Evolutionary conservation across 2,888 invertebrate species (phyloP).

Genomic region (Metacarcinus magister): DNA sequence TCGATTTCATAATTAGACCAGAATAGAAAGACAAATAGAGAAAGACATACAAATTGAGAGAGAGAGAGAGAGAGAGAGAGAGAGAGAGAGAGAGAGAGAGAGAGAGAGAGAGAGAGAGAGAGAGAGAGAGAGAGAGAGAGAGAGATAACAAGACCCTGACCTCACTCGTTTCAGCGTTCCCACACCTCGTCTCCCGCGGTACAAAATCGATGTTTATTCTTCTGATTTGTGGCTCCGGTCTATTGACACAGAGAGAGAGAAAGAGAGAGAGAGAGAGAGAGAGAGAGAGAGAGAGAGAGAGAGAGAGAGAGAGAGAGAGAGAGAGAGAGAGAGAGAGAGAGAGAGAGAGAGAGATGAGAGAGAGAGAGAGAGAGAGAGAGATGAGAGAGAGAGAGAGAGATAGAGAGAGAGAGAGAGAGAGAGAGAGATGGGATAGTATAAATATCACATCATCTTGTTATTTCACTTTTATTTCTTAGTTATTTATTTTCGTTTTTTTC

Average conservation of each 20-base stretch:
- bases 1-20: conserved; percentile 28
- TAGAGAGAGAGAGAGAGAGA: background rate
- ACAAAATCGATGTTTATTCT: conserved; percentile 48
- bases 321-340: background rate
- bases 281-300: conserved; percentile 31
- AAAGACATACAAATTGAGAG: background rate
- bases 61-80: conserved; percentile 42
- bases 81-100: conserved; percentile 30
- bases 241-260: conserved; percentile 59
- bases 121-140: conserved; percentile 38
- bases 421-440: background rate
- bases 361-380: background rate
- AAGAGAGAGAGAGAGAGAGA: conserved; percentile 40
- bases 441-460: background rate
- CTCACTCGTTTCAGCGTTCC: background rate
- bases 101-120: conserved; percentile 46
- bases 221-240: conserved; percentile 3
- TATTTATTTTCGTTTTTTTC: background rate
- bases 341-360: background rate
- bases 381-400: no score
- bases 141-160: background rate
- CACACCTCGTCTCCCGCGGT: conserved; percentile 18
- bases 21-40: conserved; percentile 17
- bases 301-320: conserved; percentile 48
- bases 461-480: background rate